Conservation (phyloP, 1,140 invertebrate genomes). For the roundworm (Caenorhabditis elegans) region DNA sequence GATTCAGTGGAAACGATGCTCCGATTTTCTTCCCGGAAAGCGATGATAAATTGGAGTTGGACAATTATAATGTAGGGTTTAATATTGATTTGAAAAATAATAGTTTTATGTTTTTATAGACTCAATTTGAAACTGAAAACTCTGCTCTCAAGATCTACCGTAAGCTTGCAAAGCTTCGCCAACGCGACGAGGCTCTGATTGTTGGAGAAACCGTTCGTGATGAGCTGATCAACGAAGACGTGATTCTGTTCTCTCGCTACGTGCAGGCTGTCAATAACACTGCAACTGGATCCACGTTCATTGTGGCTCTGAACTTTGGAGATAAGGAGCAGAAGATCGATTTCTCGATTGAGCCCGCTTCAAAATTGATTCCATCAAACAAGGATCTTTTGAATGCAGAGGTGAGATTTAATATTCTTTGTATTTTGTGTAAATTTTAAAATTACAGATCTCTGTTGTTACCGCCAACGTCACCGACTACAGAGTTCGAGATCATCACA, state of each 20-base stretch:
- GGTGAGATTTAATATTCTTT: too few relatives aligned
- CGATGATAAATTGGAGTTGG: background rate
- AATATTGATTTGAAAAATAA: too few relatives aligned
- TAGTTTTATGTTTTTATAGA: conserved; percentile 41
- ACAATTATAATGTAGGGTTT: conserved; percentile 38
- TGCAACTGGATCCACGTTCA: conserved; percentile 30
- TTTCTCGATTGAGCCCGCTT: background rate
- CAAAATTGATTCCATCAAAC: conserved; percentile 7
- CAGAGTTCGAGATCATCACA: background rate
- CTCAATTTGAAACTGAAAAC: conserved; percentile 28
- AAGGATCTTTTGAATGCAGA: conserved; percentile 21
- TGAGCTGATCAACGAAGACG: conserved; percentile 21
- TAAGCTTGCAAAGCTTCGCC: conserved; percentile 50
- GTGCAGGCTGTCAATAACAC: background rate
- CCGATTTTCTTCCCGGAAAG: conserved; percentile 40
- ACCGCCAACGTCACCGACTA: conserved; percentile 19
- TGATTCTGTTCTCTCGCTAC: conserved; percentile 34
- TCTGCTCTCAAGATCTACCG: conserved; percentile 47
- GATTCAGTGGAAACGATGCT: conserved; percentile 35
- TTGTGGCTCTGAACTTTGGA: conserved; percentile 41
- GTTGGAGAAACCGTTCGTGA: conserved; percentile 42
- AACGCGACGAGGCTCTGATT: conserved; percentile 47
- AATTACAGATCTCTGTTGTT: background rate
- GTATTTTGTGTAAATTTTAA: background rate
- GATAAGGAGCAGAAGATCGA: background rate